Evolutionary conservation across 1,140 invertebrate genomes (phyloP).

Genomic region (Phortica variegata): DNA sequence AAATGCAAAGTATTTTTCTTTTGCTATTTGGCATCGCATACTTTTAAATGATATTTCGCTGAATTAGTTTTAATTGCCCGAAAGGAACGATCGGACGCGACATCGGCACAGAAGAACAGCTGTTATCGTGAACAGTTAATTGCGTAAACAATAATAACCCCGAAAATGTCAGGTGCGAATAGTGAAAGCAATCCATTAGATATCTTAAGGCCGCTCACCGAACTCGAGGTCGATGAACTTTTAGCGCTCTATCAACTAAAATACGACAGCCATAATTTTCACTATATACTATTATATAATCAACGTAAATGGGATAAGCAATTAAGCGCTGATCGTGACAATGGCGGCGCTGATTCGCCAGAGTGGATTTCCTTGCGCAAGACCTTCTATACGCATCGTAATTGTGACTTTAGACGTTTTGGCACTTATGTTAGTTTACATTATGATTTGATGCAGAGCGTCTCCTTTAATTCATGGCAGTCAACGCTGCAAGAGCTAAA

Average conservation of each 20-base stretch:
- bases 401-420: constrained; percentile 31
- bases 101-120: too few species aligned
- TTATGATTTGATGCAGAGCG: constrained; percentile 42
- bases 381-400: constrained; percentile 34
- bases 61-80: too few species aligned
- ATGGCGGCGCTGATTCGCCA: constrained; percentile 7
- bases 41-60: too few species aligned
- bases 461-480: constrained; percentile 45
- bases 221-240: constrained; percentile 37
- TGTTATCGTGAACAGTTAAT: too few species aligned
- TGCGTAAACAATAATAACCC: too few species aligned
- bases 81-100: too few species aligned
- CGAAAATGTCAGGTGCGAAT: too few species aligned
- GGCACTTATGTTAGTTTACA: constrained; percentile 48
- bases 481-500: constrained; percentile 22
- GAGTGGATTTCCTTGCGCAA: constrained; percentile 34
- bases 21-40: too few species aligned
- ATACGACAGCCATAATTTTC: constrained; percentile 31
- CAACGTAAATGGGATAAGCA: constrained; percentile 46
- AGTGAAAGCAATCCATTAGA: too few species aligned
- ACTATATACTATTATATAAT: constrained; percentile 43
- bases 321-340: constrained; percentile 16
- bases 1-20: too few species aligned
- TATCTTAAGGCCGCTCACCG: constrained; percentile 37
- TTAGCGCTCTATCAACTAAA: constrained; percentile 31